Conservation (phyloP, 2,113 vertebrate species). For the Holacanthus passer region DNA sequence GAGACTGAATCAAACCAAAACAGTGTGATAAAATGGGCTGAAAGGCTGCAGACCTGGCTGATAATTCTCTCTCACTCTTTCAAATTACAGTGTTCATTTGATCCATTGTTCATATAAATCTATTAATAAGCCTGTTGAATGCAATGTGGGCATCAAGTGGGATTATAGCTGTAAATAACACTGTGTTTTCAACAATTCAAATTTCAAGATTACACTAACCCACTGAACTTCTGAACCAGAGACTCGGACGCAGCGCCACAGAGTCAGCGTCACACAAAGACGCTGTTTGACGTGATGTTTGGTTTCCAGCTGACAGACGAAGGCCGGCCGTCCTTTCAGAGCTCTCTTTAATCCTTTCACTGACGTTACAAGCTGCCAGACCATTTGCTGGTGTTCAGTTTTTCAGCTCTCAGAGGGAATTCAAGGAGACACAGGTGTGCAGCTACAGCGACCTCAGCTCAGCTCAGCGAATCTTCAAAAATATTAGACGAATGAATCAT, state of each 20-base stretch:
- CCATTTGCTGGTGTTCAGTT: background rate
- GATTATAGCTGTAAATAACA: background rate
- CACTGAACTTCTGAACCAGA: slow-evolving; percentile 6
- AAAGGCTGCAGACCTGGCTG: background rate
- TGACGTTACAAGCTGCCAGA: background rate
- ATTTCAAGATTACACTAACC: background rate
- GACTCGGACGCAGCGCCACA: background rate
- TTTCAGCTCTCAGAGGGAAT: background rate
- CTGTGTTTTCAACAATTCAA: background rate
- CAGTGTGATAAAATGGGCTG: background rate
- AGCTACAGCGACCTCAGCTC: background rate
- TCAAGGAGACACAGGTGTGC: slow-evolving; percentile 9
- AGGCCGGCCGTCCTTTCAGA: background rate
- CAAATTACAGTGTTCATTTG: no score
- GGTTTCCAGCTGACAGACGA: background rate
- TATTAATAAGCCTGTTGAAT: no score
- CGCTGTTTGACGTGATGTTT: background rate
- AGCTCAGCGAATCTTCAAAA: background rate
- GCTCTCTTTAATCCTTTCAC: background rate
- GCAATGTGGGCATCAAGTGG: background rate
- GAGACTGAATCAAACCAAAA: background rate
- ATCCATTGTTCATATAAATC: no score
- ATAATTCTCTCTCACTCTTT: background rate
- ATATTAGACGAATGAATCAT: background rate
- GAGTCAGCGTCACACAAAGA: background rate